A percentile compares a stretch with the other conserved stretches of the same genome.
These are phyloP conservation scores for Glareola pratincola DNA, from an alignment of 2,113 vertebrate species.

Conservation along the genomic window DNA sequence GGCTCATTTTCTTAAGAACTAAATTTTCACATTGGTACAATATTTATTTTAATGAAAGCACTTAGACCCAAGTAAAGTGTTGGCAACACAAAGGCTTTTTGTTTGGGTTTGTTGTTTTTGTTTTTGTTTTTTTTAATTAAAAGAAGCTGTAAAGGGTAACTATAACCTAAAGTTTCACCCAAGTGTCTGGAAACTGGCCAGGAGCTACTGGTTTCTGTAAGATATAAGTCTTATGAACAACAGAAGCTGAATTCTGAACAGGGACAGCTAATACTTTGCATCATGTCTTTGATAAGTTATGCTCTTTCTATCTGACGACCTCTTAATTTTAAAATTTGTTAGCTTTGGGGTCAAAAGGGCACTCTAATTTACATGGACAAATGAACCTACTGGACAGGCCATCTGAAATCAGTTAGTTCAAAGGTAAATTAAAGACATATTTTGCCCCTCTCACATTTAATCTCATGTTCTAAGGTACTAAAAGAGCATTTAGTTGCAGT, in stretches of 20 bases:
- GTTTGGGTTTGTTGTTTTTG: background rate
- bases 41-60: background rate
- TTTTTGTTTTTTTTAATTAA: background rate
- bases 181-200: background rate
- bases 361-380: constrained; percentile 20
- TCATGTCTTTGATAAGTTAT: background rate
- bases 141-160: background rate
- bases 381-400: background rate
- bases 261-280: background rate
- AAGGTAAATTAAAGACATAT: constrained; percentile 54
- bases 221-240: background rate
- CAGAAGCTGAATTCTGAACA: background rate
- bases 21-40: background rate
- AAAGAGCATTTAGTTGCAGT: background rate
- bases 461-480: background rate
- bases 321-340: constrained; percentile 15
- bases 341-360: constrained; percentile 5
- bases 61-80: background rate
- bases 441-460: background rate
- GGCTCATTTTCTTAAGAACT: background rate
- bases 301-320: background rate
- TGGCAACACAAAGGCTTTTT: background rate
- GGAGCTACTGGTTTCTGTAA: background rate
- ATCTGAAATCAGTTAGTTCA: constrained; percentile 53
- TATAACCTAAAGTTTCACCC: background rate